Percentiles rank a stretch among this genome's conserved stretches.
phyloP scores from a whole-genome alignment of 2,797 vertebrate genomes.

The Pipistrellus pipistrellus region DNA sequence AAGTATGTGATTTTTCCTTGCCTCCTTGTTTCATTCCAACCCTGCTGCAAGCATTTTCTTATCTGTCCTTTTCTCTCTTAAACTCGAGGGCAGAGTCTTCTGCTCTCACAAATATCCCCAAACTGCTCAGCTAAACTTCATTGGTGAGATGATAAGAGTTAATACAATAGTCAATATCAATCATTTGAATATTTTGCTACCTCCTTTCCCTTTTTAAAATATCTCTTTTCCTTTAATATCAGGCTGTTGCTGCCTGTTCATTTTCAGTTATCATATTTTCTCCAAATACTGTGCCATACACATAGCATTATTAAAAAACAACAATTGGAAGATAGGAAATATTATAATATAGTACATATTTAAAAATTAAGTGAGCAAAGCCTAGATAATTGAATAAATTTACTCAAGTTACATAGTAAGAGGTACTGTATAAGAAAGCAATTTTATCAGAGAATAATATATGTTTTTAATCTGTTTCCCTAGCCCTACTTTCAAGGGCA shows the following conservation, averaged over 20 bases:
- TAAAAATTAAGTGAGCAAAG: slow-evolving; percentile 6
- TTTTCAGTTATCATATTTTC: background rate
- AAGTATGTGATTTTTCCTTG: background rate
- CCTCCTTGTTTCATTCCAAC: slow-evolving; percentile 2
- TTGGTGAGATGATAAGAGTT: background rate
- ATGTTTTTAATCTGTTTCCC: background rate
- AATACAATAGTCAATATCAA: background rate
- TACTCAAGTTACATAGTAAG: background rate
- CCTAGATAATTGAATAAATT: background rate
- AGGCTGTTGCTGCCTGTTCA: background rate
- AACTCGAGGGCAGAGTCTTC: fast-evolving
- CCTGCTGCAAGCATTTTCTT: background rate
- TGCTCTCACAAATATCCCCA: background rate
- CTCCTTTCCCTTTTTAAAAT: background rate
- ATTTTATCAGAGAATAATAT: background rate
- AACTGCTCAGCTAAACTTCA: background rate
- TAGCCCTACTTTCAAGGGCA: background rate
- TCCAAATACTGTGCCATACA: background rate
- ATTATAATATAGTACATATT: background rate
- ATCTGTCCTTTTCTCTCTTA: background rate
- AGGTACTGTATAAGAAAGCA: background rate
- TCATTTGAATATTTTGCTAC: background rate
- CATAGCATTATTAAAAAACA: background rate
- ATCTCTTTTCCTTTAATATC: background rate
- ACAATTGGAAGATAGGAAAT: background rate